Percentiles rank a stretch among this genome's conserved stretches.
phyloP scores from a whole-genome alignment of 2,113 vertebrate genomes.

The Girardinichthys multiradiatus region DNA sequence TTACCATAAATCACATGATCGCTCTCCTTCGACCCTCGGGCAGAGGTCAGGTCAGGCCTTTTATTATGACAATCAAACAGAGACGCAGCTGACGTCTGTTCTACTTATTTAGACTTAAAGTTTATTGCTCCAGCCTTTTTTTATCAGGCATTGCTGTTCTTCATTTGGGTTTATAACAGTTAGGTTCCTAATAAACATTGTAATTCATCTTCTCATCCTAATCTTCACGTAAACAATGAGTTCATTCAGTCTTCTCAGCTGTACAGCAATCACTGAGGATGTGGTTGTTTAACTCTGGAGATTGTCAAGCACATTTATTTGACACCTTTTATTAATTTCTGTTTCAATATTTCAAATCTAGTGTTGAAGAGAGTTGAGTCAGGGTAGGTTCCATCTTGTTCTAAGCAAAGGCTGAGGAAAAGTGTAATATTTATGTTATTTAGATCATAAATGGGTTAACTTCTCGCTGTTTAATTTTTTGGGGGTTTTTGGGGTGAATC shows the following conservation, averaged over 20 bases:
- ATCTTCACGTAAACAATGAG: not conserved
- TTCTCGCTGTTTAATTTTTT: not conserved
- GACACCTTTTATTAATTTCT: conserved; percentile 28
- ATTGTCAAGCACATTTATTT: conserved; percentile 56
- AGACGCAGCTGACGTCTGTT: conserved; percentile 4
- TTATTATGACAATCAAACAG: conserved; percentile 3
- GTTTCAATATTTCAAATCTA: not conserved
- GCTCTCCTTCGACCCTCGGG: conserved; percentile 34
- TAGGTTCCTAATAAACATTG: conserved; percentile 6
- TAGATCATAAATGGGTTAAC: no score
- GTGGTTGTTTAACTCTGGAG: conserved; percentile 42
- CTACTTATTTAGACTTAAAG: not conserved
- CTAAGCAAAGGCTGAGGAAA: not conserved
- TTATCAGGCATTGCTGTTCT: conserved; percentile 9
- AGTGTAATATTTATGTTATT: not conserved
- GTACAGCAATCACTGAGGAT: conserved; percentile 15
- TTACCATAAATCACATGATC: conserved; percentile 47
- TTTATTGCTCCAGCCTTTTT: not conserved
- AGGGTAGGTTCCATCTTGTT: conserved; percentile 10
- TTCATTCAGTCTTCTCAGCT: not conserved
- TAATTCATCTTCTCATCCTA: not conserved
- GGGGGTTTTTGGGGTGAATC: not conserved
- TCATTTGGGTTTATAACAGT: conserved; percentile 23
- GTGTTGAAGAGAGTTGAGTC: conserved; percentile 1
- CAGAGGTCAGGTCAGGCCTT: conserved; percentile 23